Evolutionary conservation across 2,113 vertebrate genomes (phyloP), one percentile per base, ranked within the genome.

Genomic region (Peucedramus taeniatus): DNA sequence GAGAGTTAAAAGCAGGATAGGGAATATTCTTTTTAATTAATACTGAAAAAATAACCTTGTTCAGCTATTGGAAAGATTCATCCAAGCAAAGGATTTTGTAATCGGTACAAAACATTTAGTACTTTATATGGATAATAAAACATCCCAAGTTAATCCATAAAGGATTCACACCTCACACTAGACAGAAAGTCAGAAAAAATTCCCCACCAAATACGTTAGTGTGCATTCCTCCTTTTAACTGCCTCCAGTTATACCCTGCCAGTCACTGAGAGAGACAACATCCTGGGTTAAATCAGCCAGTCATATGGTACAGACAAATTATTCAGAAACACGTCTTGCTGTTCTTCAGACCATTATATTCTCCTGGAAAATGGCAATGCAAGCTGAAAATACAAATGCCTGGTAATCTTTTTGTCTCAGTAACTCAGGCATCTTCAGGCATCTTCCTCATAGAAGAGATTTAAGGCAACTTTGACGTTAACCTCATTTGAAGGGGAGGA

Each of bases 1-100:
- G 40, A 91, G 44, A 79, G 66, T 57, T 89, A 81, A 94, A 90
- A 92, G 49, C 60, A 72, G 28, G 44, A 95, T 22, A 87, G 57
- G 30, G 37, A 77, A 89, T 89, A 60, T 71, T 81, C 24, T 70
- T 92, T 77, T 87, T 77, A 70, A 84, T 96, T 76, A 94, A 89
- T 49, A 83, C 31, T 69, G 44, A 77, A 84, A 84, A 74, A 87
- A 92, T 56, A 95, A 50, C 23, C 27, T 59, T 66, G 11, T 77
- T 69, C 54, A 74, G 63, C 59, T 93, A 61, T 2, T 72, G 68
- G 69, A 90, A 89, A 76, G 53, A 76, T 35, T 68, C 27, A 45
- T 33, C 19, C 72, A 53, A 50, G 45, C 47, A 82, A 89, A 82
- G 31, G 6, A 93, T 91, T 91, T 66, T 69, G 13, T 51, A 91